phyloP scores from a whole-genome alignment of 2,888 invertebrate species.

The Plemyria rubiginata region DNA sequence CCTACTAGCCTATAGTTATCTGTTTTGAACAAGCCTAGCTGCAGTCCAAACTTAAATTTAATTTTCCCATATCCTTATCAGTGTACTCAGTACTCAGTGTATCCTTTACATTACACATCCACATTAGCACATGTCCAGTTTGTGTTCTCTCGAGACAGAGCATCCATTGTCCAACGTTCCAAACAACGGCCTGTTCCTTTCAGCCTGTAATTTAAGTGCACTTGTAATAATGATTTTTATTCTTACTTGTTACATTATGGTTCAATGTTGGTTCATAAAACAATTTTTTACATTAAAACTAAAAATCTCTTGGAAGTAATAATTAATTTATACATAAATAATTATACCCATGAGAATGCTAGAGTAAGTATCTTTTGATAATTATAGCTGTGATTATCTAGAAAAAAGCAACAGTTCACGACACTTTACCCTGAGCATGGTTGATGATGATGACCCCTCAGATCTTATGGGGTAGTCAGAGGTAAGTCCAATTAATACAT shows the following conservation, averaged over 20 bases:
- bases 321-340: no score
- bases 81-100: no score
- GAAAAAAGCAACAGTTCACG: no score
- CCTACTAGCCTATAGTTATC: neutral
- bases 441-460: no score
- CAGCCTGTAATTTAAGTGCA: constrained; percentile 26
- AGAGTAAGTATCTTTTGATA: no score
- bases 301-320: no score
- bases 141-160: constrained; percentile 53
- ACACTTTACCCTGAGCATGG: no score
- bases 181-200: constrained; percentile 15
- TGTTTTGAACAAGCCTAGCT: neutral
- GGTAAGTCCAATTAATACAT: no score
- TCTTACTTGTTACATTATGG: constrained; percentile 11
- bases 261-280: neutral
- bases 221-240: constrained; percentile 14
- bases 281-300: no score
- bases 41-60: neutral
- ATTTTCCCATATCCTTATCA: constrained; percentile 17
- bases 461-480: no score
- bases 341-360: no score
- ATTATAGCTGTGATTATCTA: no score
- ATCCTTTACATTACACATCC: constrained; percentile 41
- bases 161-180: constrained; percentile 41
- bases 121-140: constrained; percentile 48